These are phyloP conservation scores for Lagocephalus sceleratus DNA, from an alignment of 2,797 vertebrate genomes.

Conservation along the genomic window DNA sequence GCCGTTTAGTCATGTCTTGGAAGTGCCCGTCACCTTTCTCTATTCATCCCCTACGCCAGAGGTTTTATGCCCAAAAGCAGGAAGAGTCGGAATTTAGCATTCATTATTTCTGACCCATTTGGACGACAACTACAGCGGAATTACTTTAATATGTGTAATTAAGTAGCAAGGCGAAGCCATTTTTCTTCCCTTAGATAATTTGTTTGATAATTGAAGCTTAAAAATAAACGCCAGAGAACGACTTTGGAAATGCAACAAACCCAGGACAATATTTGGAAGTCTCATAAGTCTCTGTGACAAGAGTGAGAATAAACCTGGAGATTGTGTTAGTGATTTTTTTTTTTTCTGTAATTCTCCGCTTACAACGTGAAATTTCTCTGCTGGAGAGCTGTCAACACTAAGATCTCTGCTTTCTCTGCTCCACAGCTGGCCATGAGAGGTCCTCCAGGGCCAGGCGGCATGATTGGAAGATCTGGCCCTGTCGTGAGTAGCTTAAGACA, in stretches of 20 bases:
- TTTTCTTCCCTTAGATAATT: no score
- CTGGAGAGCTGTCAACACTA: not conserved
- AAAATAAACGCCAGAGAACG: no score
- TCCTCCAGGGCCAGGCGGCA: slow-evolving; percentile 87
- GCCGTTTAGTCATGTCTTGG: slow-evolving; percentile 32
- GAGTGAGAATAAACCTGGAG: no score
- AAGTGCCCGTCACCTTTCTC: slow-evolving; percentile 45
- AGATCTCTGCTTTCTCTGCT: slow-evolving; percentile 37
- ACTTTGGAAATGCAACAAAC: no score
- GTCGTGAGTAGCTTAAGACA: slow-evolving; percentile 81
- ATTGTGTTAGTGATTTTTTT: no score
- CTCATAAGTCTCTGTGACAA: no score
- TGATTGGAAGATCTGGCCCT: slow-evolving; percentile 92
- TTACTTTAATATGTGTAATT: not conserved
- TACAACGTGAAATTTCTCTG: not conserved
- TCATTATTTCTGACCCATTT: slow-evolving; percentile 1
- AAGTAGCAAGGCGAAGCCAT: no score
- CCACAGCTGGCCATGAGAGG: slow-evolving; percentile 91
- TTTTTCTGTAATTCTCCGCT: no score
- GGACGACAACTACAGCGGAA: not conserved
- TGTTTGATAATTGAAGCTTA: no score
- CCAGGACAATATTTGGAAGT: no score
- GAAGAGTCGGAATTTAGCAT: slow-evolving; percentile 1
- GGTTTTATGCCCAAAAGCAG: slow-evolving; percentile 8
- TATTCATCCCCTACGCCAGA: slow-evolving; percentile 18